Base-by-base conservation (phyloP, 2,797 vertebrate genomes). In the Sebastes steindachneri region DNA sequence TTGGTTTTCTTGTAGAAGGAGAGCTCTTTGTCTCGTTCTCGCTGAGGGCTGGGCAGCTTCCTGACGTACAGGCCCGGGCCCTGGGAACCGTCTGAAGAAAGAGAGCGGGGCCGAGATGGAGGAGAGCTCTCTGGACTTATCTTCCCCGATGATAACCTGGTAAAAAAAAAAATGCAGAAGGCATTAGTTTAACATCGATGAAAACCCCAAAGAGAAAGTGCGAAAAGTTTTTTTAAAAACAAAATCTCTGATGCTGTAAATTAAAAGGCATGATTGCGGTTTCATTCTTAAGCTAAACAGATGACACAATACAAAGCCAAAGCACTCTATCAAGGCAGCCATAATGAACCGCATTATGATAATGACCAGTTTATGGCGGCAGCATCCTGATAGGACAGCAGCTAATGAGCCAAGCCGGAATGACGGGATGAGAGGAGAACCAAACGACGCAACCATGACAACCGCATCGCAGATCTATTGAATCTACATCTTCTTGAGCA, bases 1-100 rank as follows among this genome's bases (percentile, higher is more conserved):
- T 99, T 99, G 94, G 98, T 99, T 96, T 99, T 99, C 95, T 99
- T 99, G 92, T 99, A 99, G 87, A 99, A 95, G 26, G 98, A 99
- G 78, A 99, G 96, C 90, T 99, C 99, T 86, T 98, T 98, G 54
- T 95, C 95, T 85, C 89, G 94, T 79, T 99, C 99, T 76, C 97
- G 96, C 78, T 93, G 96, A 68, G 98, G 98, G 70, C 98, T 99
- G 81, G 98, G 95, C 95, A 98, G 96, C 84, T 97, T 96, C 91
- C 98, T 97, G 89, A 97, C 97, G 3, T 97, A 97, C 0, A 97
- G 97, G 84, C 96, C 96, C 19, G 96, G 97, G 75, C 97, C 97
- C 21, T 98, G 97, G 59, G 97, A 96, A 14, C 96, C 97, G 3
- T 99, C 93, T 3, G 95, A 96, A 65, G 95, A 95, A 77, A 96